phyloP scores from a whole-genome alignment of 1,140 invertebrate species.

The Drosophila subobscura region DNA sequence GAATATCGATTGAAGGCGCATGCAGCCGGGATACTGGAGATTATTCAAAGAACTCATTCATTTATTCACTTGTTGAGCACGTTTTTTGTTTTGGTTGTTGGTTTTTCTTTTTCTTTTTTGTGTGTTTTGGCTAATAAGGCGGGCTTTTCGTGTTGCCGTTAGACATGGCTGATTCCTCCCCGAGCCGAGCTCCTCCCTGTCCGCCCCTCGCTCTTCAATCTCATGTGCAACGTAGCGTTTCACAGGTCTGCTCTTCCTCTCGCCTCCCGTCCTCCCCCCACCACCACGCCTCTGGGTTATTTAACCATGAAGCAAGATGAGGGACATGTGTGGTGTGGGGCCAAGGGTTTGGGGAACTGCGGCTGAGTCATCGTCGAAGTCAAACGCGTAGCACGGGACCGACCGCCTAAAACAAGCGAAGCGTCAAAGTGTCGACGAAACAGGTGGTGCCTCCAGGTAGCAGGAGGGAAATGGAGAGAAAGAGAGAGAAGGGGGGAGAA shows the following conservation, averaged over 20 bases:
- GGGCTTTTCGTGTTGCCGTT: conserved; percentile 22
- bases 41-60: conserved; percentile 12
- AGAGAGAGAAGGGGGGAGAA: conserved; percentile 3
- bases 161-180: neutral
- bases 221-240: conserved; percentile 63
- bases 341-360: conserved; percentile 28
- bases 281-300: conserved; percentile 46
- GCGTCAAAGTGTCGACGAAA: conserved; percentile 79
- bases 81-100: neutral
- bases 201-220: neutral
- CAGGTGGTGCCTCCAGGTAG: conserved; percentile 34
- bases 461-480: conserved; percentile 2
- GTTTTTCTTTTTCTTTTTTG: no score
- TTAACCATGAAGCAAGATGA: conserved; percentile 55
- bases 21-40: no score
- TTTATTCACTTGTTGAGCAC: conserved; percentile 45
- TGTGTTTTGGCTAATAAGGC: conserved; percentile 35
- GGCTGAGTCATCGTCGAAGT: conserved; percentile 41
- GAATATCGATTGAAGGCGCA: no score
- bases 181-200: neutral
- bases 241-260: conserved; percentile 5
- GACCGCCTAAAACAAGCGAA: conserved; percentile 65
- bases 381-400: conserved; percentile 40
- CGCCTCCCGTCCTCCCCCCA: neutral
- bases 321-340: conserved; percentile 7